Evolutionary conservation across 1,140 invertebrate genomes (phyloP).

Genomic region (Bathynomus jamesi): DNA sequence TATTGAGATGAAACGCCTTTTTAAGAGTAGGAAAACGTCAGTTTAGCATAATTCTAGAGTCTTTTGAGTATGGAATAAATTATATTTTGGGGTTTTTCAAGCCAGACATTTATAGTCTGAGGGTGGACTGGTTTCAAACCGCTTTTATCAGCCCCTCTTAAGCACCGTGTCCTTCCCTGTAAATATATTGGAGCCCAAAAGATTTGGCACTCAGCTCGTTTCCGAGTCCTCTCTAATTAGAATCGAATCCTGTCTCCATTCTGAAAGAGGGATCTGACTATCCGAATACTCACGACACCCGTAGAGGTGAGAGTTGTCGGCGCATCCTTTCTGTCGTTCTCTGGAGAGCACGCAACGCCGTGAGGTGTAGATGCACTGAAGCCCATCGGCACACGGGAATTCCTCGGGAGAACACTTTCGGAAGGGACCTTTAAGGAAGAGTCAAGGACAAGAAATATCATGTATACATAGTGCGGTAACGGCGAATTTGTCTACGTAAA

Average conservation of each 20-base stretch:
- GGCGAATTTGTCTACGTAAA: no score
- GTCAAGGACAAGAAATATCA: not conserved
- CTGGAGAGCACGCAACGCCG: constrained; percentile 4
- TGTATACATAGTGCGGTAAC: not conserved
- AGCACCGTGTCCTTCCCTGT: no score
- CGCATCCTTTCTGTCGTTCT: not conserved
- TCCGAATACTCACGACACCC: constrained; percentile 14
- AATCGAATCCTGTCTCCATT: no score
- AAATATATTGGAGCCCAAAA: not conserved
- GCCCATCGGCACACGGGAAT: constrained; percentile 3
- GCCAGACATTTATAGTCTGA: no score
- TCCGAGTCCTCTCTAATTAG: not conserved
- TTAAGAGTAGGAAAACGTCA: no score
- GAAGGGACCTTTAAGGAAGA: not conserved
- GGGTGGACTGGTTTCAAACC: no score
- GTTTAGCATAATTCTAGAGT: no score
- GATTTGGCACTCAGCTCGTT: not conserved
- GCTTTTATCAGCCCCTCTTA: no score
- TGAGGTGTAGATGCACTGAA: not conserved
- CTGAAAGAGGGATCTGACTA: no score
- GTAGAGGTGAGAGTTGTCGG: constrained; percentile 8
- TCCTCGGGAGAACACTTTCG: not conserved
- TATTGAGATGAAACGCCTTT: no score
- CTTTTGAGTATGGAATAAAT: no score
- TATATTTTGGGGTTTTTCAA: no score